These are phyloP conservation scores for Ischnura elegans DNA, from an alignment of 2,888 invertebrate species.

Conservation along the genomic window DNA sequence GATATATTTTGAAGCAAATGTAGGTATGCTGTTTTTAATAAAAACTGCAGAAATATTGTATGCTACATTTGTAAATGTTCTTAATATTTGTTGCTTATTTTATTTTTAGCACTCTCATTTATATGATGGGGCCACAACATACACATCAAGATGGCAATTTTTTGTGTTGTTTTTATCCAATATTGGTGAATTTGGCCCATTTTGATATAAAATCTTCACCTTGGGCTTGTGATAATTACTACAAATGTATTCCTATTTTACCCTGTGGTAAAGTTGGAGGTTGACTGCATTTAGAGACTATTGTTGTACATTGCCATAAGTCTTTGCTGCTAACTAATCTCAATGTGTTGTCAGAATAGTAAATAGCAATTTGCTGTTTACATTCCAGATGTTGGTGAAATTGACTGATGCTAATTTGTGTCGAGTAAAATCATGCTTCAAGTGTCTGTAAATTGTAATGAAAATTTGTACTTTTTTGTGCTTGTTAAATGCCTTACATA, in stretches of 20 bases:
- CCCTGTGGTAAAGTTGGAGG: conserved; percentile 67
- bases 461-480: conserved; percentile 67
- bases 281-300: conserved; percentile 67
- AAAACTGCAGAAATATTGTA: conserved; percentile 58
- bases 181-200: conserved; percentile 67
- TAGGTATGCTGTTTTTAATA: conserved; percentile 62
- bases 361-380: conserved; percentile 59
- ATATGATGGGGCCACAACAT: conserved; percentile 64
- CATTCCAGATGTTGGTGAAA: conserved; percentile 60
- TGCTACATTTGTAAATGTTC: conserved; percentile 67
- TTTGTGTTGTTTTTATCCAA: conserved; percentile 63
- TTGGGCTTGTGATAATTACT: conserved; percentile 66
- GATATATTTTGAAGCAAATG: conserved; percentile 66
- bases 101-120: conserved; percentile 64
- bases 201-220: conserved; percentile 66
- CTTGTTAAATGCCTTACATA: conserved; percentile 63
- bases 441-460: conserved; percentile 61
- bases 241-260: conserved; percentile 67
- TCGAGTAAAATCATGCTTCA: conserved; percentile 59
- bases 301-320: conserved; percentile 67
- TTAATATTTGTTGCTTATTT: conserved; percentile 66
- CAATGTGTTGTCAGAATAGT: conserved; percentile 66
- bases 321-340: conserved; percentile 61
- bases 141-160: conserved; percentile 62
- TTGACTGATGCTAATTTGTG: conserved; percentile 66